These are phyloP conservation scores for Rana temporaria DNA, from an alignment of 2,113 vertebrate genomes.

Conservation along the genomic window DNA sequence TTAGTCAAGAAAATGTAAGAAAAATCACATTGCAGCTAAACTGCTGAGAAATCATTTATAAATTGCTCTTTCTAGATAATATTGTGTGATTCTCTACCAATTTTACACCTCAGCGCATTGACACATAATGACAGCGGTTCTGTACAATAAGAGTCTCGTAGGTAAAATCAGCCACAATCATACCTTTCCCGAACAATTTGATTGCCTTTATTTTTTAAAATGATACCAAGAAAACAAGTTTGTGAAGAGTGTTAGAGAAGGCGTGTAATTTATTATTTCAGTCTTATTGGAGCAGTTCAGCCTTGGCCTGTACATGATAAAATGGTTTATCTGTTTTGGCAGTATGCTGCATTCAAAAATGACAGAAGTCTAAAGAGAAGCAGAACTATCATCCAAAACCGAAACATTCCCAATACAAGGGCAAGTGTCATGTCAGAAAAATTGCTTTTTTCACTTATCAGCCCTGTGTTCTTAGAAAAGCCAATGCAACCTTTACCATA, in stretches of 20 bases:
- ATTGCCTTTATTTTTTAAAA: not conserved
- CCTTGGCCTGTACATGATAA: too few species aligned
- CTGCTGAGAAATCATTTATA: not conserved
- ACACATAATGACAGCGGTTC: not conserved
- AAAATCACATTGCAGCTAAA: not conserved
- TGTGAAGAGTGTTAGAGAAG: not conserved
- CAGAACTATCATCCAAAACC: too few species aligned
- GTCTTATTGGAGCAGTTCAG: too few species aligned
- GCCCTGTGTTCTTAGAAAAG: too few species aligned
- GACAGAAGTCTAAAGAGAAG: too few species aligned
- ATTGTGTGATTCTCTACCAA: not conserved
- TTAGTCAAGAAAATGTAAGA: not conserved
- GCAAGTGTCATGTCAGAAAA: too few species aligned
- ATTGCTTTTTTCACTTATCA: too few species aligned
- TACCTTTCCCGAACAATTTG: not conserved
- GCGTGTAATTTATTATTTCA: too few species aligned
- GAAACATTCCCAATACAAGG: too few species aligned
- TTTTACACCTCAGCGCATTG: not conserved
- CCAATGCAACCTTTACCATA: too few species aligned
- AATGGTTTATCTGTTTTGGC: too few species aligned
- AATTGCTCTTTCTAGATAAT: not conserved
- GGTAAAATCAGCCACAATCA: not conserved
- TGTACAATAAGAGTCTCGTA: conserved; percentile 17
- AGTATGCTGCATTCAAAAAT: too few species aligned
- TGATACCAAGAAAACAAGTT: not conserved